Percentiles rank a stretch among this genome's conserved stretches.
Evolutionary conservation across 2,888 invertebrate genomes (phyloP).

Genomic region (Tuta absoluta): DNA sequence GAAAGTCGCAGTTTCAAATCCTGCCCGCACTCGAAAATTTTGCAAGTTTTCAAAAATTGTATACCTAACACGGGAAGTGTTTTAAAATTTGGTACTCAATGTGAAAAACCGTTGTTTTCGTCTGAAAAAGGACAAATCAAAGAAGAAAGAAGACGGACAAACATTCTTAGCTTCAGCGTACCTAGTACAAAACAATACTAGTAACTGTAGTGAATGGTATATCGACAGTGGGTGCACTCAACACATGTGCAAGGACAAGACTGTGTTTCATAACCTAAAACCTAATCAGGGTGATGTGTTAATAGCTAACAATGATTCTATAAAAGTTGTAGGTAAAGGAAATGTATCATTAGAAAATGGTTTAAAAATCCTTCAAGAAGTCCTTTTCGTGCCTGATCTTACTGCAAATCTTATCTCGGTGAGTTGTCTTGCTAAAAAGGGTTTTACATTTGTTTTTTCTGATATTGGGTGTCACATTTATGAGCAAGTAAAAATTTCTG

Average conservation of each 20-base stretch:
- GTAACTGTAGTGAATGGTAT: constrained; percentile 5
- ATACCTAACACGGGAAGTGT: too few relatives aligned
- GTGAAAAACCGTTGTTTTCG: neutral
- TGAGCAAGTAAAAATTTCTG: constrained; percentile 16
- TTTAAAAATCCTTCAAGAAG: constrained; percentile 19
- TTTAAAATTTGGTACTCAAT: neutral
- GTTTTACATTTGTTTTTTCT: too few relatives aligned
- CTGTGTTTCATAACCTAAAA: neutral
- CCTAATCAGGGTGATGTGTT: neutral
- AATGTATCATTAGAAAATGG: neutral
- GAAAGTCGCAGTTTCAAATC: too few relatives aligned
- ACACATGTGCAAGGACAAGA: constrained; percentile 9
- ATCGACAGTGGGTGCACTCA: neutral
- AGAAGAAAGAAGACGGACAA: constrained; percentile 9
- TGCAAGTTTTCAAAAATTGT: too few relatives aligned
- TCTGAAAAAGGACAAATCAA: constrained; percentile 1
- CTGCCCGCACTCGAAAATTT: too few relatives aligned
- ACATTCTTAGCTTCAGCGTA: neutral
- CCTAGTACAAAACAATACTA: neutral
- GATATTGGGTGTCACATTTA: constrained; percentile 19
- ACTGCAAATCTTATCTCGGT: constrained; percentile 17
- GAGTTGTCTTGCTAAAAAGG: too few relatives aligned
- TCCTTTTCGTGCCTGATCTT: constrained; percentile 20
- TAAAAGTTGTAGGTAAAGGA: constrained; percentile 11
- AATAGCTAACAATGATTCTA: constrained; percentile 5